These are phyloP conservation scores for Noctua pronuba DNA, from an alignment of 2,888 invertebrate species.

Conservation along the genomic window DNA sequence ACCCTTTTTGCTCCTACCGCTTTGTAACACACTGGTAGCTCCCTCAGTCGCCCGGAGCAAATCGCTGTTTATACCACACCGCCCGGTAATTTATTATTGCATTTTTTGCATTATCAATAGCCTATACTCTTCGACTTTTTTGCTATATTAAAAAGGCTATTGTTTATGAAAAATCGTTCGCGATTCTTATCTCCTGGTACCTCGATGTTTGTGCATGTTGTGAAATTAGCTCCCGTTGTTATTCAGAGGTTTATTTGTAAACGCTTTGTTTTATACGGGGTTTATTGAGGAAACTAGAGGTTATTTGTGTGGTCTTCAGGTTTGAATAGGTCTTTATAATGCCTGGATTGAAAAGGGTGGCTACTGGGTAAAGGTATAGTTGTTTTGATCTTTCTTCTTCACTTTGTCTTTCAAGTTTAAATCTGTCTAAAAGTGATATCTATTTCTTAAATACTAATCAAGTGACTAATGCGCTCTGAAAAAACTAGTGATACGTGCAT, in stretches of 20 bases:
- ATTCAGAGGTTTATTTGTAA: conserved; percentile 45
- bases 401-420: neutral
- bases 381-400: neutral
- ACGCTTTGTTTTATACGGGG: conserved; percentile 26
- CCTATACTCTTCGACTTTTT: conserved; percentile 85
- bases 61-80: conserved; percentile 89
- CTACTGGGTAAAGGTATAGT: neutral
- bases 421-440: neutral
- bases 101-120: conserved; percentile 91
- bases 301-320: conserved; percentile 28
- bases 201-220: conserved; percentile 71
- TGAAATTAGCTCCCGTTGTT: conserved; percentile 64
- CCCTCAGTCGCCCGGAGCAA: conserved; percentile 87
- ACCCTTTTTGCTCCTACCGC: conserved; percentile 67
- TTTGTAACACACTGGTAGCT: conserved; percentile 87
- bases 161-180: conserved; percentile 89
- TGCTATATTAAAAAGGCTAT: conserved; percentile 89
- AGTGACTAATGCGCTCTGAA: too few relatives aligned
- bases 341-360: neutral
- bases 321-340: neutral
- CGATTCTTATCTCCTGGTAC: conserved; percentile 83
- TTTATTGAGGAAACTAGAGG: conserved; percentile 18
- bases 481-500: too few relatives aligned
- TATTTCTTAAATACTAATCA: neutral
- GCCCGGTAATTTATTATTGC: conserved; percentile 89